A percentile compares a stretch with the other conserved stretches of the same genome.
phyloP scores from a whole-genome alignment of 2,888 invertebrate species.

The Drosophila fulvimacula region DNA sequence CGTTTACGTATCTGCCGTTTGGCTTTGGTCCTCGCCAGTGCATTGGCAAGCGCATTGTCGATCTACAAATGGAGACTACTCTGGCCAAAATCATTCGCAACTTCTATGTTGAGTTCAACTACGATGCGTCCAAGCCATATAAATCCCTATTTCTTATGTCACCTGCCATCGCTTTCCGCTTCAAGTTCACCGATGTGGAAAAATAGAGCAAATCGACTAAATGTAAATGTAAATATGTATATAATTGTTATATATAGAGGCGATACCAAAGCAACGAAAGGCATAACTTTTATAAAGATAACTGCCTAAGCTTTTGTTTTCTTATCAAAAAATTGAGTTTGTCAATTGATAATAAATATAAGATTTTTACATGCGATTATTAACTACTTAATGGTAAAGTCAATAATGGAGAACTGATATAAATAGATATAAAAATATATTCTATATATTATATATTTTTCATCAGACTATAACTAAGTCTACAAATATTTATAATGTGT shows the following conservation, averaged over 20 bases:
- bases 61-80: slow-evolving; percentile 88
- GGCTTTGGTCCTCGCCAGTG: slow-evolving; percentile 89
- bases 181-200: slow-evolving; percentile 76
- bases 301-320: background rate
- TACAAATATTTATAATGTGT: no score
- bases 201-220: slow-evolving; percentile 13
- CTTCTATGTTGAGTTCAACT: slow-evolving; percentile 73
- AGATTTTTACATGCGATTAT: background rate
- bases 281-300: background rate
- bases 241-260: background rate
- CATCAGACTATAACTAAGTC: no score
- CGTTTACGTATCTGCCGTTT: slow-evolving; percentile 88
- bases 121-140: slow-evolving; percentile 69
- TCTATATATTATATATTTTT: no score
- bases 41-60: slow-evolving; percentile 90
- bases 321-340: background rate
- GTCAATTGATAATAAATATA: background rate
- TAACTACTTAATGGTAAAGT: background rate
- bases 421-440: no score
- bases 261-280: background rate
- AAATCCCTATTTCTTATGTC: slow-evolving; percentile 71
- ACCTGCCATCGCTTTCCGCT: slow-evolving; percentile 80
- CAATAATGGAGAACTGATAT: no score
- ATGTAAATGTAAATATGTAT: background rate
- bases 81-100: slow-evolving; percentile 83